Conservation (phyloP, 2,113 vertebrate species). For the Condylura cristata region DNA sequence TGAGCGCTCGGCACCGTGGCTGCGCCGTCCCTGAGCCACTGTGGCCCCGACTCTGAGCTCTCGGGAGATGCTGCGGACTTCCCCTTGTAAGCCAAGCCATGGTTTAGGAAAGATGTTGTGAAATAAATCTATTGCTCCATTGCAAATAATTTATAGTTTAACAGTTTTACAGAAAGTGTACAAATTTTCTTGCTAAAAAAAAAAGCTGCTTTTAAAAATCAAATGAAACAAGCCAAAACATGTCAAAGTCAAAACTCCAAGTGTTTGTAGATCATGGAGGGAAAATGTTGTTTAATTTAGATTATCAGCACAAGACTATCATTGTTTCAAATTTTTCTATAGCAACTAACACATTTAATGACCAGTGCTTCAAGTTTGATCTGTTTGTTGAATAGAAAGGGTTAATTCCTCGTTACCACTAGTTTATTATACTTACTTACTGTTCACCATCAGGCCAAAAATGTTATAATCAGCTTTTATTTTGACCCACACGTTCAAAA, state of each 20-base stretch:
- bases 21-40: too few relatives aligned
- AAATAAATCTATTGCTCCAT: slow-evolving; percentile 7
- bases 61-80: not conserved
- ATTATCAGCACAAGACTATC: not conserved
- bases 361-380: not conserved
- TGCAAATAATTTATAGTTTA: slow-evolving; percentile 1
- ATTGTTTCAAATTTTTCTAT: not conserved
- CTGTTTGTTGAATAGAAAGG: too few relatives aligned
- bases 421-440: slow-evolving; percentile 41
- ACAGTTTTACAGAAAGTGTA: not conserved
- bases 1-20: too few relatives aligned
- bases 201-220: too few relatives aligned
- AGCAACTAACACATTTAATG: slow-evolving; percentile 37
- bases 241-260: too few relatives aligned
- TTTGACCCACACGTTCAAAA: not conserved
- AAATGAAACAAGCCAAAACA: too few relatives aligned
- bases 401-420: slow-evolving; percentile 40
- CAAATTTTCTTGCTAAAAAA: too few relatives aligned
- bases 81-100: not conserved
- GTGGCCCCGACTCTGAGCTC: not conserved
- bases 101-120: slow-evolving; percentile 35
- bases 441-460: not conserved
- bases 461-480: slow-evolving; percentile 12
- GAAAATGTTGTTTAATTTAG: slow-evolving; percentile 16
- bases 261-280: not conserved